Evolutionary conservation across 1,140 invertebrate species (phyloP), one percentile per base, ranked within the genome.

Genomic region (Anoplolepis gracilipes): DNA sequence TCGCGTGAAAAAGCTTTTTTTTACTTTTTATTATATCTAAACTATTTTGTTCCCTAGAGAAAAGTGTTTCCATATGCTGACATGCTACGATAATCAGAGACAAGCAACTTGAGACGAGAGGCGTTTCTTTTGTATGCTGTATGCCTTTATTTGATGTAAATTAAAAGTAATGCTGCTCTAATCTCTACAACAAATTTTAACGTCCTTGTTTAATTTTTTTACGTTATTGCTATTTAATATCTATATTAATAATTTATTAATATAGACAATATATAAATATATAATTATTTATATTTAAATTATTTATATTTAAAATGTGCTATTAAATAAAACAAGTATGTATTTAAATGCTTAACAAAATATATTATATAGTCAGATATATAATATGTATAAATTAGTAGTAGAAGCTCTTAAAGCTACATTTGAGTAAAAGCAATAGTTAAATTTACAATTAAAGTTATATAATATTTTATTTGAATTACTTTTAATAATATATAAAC

Each of bases 101-200:
- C 55, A 7, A 46, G 33, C 42, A 67, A 82, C 16, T 86, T 28
- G 30, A 85, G 16, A 61, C 39, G 69, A 85, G 67, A 84, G 87
- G 88, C 87, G 85, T 89, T 84, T 86, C 28, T 16, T 8, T 2
- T 57, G 22, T n/a, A 64, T 25, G 33, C 7, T 61, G 25, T n/a
- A 16, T 19, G 30, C 4, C 61, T 36, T 4, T 19, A 25, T 13
- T 42, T 30, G 11, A 39, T 57, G 5, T 16, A 19, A 49, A 0
- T 30, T 67, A 22, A 36, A n/a, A 78, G 36, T 53, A 5, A 77
- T n/a, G 10, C 22, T 53, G 39, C 6, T 49, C 3, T 59, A 46
- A 2, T 22, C 8, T 49, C 4, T 19, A 49, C 5, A n/a, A 16
- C 49, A 33, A 77, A 19, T 28, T 65, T 65, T 8, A 55, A 55